Base-by-base conservation (phyloP, 2,797 vertebrate genomes). In the Phoeniculus purpureus region DNA sequence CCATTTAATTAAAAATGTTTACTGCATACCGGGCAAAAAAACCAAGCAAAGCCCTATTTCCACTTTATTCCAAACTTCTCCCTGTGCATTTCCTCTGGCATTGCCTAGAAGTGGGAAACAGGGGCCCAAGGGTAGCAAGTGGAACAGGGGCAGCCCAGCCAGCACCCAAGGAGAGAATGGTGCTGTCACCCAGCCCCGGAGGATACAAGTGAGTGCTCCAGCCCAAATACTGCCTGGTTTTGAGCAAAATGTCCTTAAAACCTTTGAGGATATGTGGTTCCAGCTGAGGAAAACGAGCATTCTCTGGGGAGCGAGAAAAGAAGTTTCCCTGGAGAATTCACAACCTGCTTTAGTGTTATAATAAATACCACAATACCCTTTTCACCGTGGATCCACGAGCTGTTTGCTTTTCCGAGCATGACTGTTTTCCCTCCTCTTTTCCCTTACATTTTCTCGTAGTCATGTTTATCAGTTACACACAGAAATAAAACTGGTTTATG, bases 401-500 rank as follows among this genome's bases (percentile, higher is more conserved):
- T 73, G 56, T 92, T 92, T 89, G 66, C 79, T 91, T 92, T 89
- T 71, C 81, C 61, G 76, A 75, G 71, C 81, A 88, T 2, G 0
- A 74, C 81, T 82, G 51, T 93, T 91, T 92, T n/a, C 64, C 76
- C 68, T 65, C 85, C 58, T 91, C 65, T 92, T 82, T 88, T 54
- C 61, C 65, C 17, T 88, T 91, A 34, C 22, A 26, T 65, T 80
- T 26, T 62, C 26, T 73, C 80, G 58, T 21, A 51, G 74, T 71
- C 54, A 0, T n/a, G 45, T 94, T 92, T 91, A 90, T 91, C 91
- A 86, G 78, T 85, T 86, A 86, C 1, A 4, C 58, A 37, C 81
- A 94, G 86, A 90, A 95, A 85, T 86, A 85, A 88, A 91, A 80
- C 78, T 50, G 75, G 2, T 90, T 90, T 90, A 55, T 52, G 65